Percentiles rank a stretch among this genome's conserved stretches.
Conservation (phyloP, 2,888 invertebrate genomes). For the Onchidella celtica region DNA sequence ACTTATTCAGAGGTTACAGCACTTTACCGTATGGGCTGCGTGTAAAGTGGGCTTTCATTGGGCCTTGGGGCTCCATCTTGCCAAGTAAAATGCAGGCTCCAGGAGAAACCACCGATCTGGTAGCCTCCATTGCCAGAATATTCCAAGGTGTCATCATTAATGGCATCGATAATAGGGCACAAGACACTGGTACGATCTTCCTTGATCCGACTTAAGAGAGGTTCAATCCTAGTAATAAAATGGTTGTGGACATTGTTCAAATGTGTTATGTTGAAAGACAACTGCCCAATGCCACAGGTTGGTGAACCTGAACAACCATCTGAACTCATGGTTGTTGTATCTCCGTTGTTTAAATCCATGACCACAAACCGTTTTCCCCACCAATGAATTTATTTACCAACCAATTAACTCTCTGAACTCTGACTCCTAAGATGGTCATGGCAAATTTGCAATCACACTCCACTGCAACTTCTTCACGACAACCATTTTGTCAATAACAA, state of each 20-base stretch:
- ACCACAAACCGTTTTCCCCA: too few species aligned
- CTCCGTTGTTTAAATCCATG: too few species aligned
- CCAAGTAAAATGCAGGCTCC: conserved; percentile 93
- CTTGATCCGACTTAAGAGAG: conserved; percentile 90
- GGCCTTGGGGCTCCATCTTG: conserved; percentile 60
- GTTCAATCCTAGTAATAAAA: conserved; percentile 85
- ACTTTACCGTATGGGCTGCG: conserved; percentile 75
- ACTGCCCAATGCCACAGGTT: conserved; percentile 80
- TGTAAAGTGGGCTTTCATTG: conserved; percentile 55
- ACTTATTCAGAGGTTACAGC: too few species aligned
- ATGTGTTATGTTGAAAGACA: not conserved
- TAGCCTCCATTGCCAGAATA: conserved; percentile 63
- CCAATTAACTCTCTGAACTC: too few species aligned
- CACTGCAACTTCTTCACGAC: too few species aligned
- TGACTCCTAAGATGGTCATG: too few species aligned
- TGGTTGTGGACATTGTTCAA: not conserved
- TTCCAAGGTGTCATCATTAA: conserved; percentile 87
- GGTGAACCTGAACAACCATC: too few species aligned
- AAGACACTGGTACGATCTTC: conserved; percentile 89
- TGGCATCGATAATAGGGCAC: conserved; percentile 96
- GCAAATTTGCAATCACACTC: too few species aligned
- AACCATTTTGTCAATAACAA: too few species aligned
- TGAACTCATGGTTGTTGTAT: too few species aligned
- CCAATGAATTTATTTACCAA: too few species aligned
- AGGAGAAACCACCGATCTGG: conserved; percentile 79